These are phyloP conservation scores for Zophobas morio DNA, from an alignment of 1,140 invertebrate species.

Conservation along the genomic window DNA sequence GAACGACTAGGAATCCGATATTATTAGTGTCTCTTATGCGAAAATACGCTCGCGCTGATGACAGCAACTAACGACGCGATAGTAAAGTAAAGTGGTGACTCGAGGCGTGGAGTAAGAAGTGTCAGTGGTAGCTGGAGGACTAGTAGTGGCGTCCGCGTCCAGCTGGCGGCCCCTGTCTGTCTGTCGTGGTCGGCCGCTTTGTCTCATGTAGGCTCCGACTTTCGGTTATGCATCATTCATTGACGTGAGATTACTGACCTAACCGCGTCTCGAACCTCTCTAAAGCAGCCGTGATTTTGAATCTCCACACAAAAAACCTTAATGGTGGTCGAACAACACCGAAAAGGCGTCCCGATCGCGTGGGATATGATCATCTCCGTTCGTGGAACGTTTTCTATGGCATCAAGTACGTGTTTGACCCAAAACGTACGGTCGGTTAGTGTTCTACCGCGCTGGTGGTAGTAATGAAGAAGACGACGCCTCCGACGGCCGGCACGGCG, in stretches of 20 bases:
- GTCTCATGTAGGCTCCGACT: constrained; percentile 31
- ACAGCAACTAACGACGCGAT: too few relatives aligned
- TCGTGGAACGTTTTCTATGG: not conserved
- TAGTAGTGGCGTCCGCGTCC: constrained; percentile 1
- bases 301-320: constrained; percentile 16
- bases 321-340: constrained; percentile 20
- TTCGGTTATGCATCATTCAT: constrained; percentile 44
- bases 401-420: constrained; percentile 38
- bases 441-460: constrained; percentile 21
- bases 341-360: constrained; percentile 16
- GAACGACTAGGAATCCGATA: too few relatives aligned
- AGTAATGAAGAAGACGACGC: constrained; percentile 47
- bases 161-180: constrained; percentile 39
- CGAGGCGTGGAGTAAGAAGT: not conserved
- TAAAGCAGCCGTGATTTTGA: constrained; percentile 9
- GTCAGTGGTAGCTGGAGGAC: constrained; percentile 7
- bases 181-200: constrained; percentile 37
- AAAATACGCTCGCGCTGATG: too few relatives aligned
- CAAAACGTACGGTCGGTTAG: constrained; percentile 39
- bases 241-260: constrained; percentile 45
- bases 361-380: constrained; percentile 1
- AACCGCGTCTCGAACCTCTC: constrained; percentile 11
- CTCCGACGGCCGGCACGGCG: constrained; percentile 27
- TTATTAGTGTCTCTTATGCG: too few relatives aligned
- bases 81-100: not conserved